Evolutionary conservation across 1,140 invertebrate species (phyloP).

Genomic region (Bombus confusus): DNA sequence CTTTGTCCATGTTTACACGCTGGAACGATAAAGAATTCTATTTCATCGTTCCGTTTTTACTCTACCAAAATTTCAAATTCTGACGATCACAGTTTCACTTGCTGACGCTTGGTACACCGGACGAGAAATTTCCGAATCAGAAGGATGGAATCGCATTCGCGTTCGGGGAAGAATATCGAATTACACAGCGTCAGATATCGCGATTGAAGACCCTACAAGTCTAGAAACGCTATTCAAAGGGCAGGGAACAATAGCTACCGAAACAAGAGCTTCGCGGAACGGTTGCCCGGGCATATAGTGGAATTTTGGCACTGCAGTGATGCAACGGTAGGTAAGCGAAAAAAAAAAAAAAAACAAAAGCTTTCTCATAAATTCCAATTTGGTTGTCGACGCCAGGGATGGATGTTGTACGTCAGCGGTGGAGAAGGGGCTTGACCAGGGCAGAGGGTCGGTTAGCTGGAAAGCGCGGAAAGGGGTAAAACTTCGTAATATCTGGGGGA

Average conservation of each 20-base stretch:
- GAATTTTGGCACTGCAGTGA: constrained; percentile 24
- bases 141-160: background rate
- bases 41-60: background rate
- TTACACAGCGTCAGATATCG: background rate
- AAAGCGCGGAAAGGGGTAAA: background rate
- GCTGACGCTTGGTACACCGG: background rate
- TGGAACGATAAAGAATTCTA: background rate
- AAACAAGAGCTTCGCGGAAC: constrained; percentile 17
- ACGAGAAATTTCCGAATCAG: background rate
- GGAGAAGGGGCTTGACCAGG: constrained; percentile 3
- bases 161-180: background rate
- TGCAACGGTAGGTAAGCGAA: background rate
- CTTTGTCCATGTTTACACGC: background rate
- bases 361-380: constrained; percentile 59
- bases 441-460: background rate
- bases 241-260: constrained; percentile 16
- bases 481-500: constrained; percentile 27
- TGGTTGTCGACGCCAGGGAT: constrained; percentile 52
- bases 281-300: constrained; percentile 16
- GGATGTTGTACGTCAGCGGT: constrained; percentile 49
- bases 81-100: background rate
- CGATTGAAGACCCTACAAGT: background rate
- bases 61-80: background rate
- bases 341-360: constrained; percentile 16
- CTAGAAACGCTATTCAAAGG: constrained; percentile 10